Conservation (phyloP, 2,888 invertebrate genomes). For the Metopia argyrocephala region DNA sequence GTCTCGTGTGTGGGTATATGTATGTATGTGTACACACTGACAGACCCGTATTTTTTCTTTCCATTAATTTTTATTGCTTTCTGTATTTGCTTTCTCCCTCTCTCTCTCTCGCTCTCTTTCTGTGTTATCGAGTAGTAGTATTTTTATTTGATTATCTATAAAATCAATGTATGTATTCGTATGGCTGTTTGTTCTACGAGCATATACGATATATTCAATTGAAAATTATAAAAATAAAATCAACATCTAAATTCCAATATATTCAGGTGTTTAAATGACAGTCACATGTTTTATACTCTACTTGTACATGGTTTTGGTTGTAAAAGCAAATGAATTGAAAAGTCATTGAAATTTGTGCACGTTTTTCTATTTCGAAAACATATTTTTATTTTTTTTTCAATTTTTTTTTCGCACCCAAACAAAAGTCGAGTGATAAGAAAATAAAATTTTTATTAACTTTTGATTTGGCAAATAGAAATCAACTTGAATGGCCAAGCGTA, state of each 20-base stretch:
- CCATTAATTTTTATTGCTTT: background rate
- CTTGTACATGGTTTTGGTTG: background rate
- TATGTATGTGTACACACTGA: background rate
- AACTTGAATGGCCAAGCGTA: background rate
- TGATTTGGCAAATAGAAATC: constrained; percentile 13
- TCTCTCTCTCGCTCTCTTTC: background rate
- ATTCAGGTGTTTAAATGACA: background rate
- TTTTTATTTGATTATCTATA: constrained; percentile 34
- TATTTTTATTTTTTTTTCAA: too few relatives aligned
- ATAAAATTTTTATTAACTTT: constrained; percentile 9
- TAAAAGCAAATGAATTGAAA: constrained; percentile 18
- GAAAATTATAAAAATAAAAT: constrained; percentile 22
- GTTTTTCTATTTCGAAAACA: constrained; percentile 8
- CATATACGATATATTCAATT: background rate
- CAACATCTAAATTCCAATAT: background rate
- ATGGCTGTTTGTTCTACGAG: too few relatives aligned
- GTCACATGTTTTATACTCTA: background rate
- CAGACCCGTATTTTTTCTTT: background rate
- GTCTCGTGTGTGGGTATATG: background rate
- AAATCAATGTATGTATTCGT: background rate
- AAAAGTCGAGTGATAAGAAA: background rate
- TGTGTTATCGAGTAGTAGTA: constrained; percentile 12
- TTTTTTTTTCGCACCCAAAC: background rate
- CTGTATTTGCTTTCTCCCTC: background rate
- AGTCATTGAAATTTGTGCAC: constrained; percentile 35